Base-by-base conservation (phyloP, 2,888 invertebrate species). In the Halictus ligatus region DNA sequence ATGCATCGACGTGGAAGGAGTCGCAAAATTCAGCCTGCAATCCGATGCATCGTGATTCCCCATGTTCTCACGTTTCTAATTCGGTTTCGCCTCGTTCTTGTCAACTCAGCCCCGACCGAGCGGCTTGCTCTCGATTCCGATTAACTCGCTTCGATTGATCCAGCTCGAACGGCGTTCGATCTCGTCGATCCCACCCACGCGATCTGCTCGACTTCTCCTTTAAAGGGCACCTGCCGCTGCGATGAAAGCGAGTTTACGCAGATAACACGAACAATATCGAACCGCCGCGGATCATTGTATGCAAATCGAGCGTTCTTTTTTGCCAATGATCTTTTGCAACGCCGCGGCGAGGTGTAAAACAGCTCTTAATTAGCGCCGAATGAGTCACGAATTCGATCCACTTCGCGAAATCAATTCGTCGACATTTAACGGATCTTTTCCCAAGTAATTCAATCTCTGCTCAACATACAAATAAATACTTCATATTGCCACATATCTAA, bases 121-220 rank as follows among this genome's bases (percentile, higher is more conserved):
- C 78, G 69, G 40, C 29, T 40, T 73, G 90, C 85, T 89, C 88
- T 58, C 80, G 81, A 90, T 90, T 87, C 90, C 87, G 84, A 86
- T 81, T 89, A 85, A 90, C 83, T 86, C 80, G 83, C 84, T 90
- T 89, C 76, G 79, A 84, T 90, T 82, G 83, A 88, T 90, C 77
- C 64, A 76, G 78, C 75, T 40, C 75, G 84, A 84, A 60, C 81
- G 71, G 46, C 77, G 81, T 64, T 81, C 84, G 88, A 90, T 90
- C 83, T 74, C 87, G 54, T 43, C 77, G 81, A 71, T 85, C 78
- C 85, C 89, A 81, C 89, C 90, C 83, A 90, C 88, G 79, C 83
- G 81, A 84, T 76, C 74, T 54, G 84, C 75, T 75, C 87, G 81
- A 85, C 82, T 88, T 80, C 71, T 50, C 78, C 84, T 81, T 83